These are phyloP conservation scores for Selene dorsalis DNA, from an alignment of 2,797 vertebrate genomes.

Conservation along the genomic window DNA sequence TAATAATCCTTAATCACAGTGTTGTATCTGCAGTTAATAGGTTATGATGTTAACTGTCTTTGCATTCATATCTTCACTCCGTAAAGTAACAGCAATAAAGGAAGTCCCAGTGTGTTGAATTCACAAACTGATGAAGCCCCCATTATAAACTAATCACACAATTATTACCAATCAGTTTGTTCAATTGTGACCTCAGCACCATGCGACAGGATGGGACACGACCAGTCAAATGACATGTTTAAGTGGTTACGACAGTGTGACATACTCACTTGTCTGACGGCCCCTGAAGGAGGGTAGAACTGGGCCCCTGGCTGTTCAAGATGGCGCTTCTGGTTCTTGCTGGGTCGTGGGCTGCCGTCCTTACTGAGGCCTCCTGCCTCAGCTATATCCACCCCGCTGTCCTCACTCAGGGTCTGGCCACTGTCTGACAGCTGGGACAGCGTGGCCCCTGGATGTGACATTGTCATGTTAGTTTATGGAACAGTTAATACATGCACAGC, in stretches of 20 bases:
- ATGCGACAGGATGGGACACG: neutral
- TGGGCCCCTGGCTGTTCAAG: conserved; percentile 65
- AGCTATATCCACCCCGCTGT: conserved; percentile 96
- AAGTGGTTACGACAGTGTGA: neutral
- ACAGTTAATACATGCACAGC: neutral
- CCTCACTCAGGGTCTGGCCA: conserved; percentile 96
- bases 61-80: neutral
- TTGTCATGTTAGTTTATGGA: neutral
- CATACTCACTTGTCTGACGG: conserved; percentile 66
- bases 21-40: conserved; percentile 10
- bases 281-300: conserved; percentile 64
- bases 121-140: neutral
- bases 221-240: neutral
- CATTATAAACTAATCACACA: neutral
- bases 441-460: conserved; percentile 85
- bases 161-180: neutral
- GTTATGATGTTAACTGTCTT: neutral
- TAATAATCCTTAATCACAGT: neutral
- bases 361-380: conserved; percentile 85
- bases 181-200: neutral
- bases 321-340: conserved; percentile 81
- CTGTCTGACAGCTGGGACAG: conserved; percentile 96
- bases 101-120: neutral
- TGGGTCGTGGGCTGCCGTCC: conserved; percentile 84
- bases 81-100: conserved; percentile 6